These are phyloP conservation scores for Athalia circularis DNA, from an alignment of 2,888 invertebrate genomes.

Conservation along the genomic window DNA sequence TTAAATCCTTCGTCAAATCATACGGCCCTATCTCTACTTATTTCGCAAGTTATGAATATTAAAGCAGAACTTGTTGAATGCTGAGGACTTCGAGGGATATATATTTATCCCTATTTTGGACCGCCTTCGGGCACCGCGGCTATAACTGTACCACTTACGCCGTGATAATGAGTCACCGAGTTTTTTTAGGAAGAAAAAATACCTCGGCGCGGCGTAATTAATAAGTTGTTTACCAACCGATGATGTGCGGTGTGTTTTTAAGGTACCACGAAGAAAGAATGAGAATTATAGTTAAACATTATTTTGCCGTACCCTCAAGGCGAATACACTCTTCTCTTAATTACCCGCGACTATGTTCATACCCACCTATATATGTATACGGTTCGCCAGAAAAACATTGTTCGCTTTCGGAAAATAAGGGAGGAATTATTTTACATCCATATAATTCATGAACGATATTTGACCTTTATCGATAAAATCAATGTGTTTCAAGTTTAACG, in stretches of 20 bases:
- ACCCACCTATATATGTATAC: too few relatives aligned
- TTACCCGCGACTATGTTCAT: conserved; percentile 5
- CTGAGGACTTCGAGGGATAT: neutral
- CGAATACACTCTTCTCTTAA: neutral
- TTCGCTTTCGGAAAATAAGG: neutral
- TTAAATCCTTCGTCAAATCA: conserved; percentile 1
- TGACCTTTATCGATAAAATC: too few relatives aligned
- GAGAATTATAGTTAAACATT: neutral
- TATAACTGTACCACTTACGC: neutral
- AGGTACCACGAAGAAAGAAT: neutral
- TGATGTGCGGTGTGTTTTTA: neutral
- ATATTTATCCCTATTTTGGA: neutral
- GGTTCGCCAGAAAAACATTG: neutral
- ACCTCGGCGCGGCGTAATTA: neutral
- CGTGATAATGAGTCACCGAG: conserved; percentile 1
- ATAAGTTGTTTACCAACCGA: conserved; percentile 22
- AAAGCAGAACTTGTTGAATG: neutral
- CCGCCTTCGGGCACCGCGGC: neutral
- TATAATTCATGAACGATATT: too few relatives aligned
- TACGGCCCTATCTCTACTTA: neutral
- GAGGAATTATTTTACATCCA: neutral
- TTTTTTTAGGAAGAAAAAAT: neutral
- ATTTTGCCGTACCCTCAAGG: neutral
- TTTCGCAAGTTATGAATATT: conserved; percentile 3
- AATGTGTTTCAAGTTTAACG: too few relatives aligned